phyloP scores from a whole-genome alignment of 30 jellyfish, hydroid and myxozoan species.

The Chrysaora quinquecirrha region DNA sequence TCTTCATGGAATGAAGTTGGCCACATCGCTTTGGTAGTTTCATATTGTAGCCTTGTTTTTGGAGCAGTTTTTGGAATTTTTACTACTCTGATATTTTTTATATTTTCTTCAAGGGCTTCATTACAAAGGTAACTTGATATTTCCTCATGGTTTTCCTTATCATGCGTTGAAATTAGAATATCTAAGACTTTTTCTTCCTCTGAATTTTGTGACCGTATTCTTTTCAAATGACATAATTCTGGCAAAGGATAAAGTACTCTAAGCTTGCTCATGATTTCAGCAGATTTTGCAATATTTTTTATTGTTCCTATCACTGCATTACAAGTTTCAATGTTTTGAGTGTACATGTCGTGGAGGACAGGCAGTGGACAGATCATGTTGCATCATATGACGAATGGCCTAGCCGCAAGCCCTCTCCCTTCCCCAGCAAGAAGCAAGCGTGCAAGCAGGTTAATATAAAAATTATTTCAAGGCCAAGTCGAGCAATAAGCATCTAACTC shows the following conservation, averaged over 20 bases:
- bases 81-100: conserved; percentile 10
- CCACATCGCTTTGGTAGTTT: conserved; percentile 63
- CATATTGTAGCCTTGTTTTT: conserved; percentile 76
- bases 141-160: conserved; percentile 2
- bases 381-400: too few species aligned
- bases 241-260: conserved; percentile 16
- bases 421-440: too few species aligned
- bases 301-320: conserved; percentile 25
- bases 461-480: too few species aligned
- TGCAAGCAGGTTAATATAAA: too few species aligned
- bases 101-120: background rate
- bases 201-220: conserved; percentile 20
- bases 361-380: conserved; percentile 7
- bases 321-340: conserved; percentile 1
- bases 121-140: background rate
- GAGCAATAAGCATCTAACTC: too few species aligned
- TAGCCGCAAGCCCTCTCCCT: too few species aligned
- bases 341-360: conserved; percentile 29
- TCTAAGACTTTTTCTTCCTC: conserved; percentile 15
- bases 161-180: conserved; percentile 21
- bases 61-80: conserved; percentile 62
- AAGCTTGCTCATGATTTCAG: conserved; percentile 10
- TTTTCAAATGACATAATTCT: conserved; percentile 29
- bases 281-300: background rate
- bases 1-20: conserved; percentile 90